Evolutionary conservation across 2,888 invertebrate species (phyloP), one percentile per base, ranked within the genome.

Genomic region (Octodonta nipae): DNA sequence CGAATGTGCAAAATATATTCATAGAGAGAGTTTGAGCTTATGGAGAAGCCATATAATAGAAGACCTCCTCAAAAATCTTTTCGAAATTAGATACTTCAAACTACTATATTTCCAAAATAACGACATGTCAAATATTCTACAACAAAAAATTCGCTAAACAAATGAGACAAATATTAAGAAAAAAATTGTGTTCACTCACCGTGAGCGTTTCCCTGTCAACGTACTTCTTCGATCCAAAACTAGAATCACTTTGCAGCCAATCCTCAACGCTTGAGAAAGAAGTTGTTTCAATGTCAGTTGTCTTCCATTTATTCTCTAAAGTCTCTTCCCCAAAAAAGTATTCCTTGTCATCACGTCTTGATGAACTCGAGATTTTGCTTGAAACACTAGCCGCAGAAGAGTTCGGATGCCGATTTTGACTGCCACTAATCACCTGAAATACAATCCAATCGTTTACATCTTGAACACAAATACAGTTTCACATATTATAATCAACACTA

Each of bases 341-440:
- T 39, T 59, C 58, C 39, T 51, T 54, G 12, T 50, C 50, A 10
- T 51, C 63, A 44, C 40, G 48, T 43, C 43, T 45, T 17, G 51
- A 51, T 29, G 58, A 55, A 50, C 61, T 61, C 43, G 56, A 59
- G 20, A 61, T n/a, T 28, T 50, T 43, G 43, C 58, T 59, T 11
- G 52, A 55, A 10, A 49, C 43, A 36, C 59, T 58, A 12, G 49
- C 50, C n/a, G 52, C 43, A 5, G 43, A 43, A 4, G 56, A 54
- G 11, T 55, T 46, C 37, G 58, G 67, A 40, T 61, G 62, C 50
- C 71, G 71, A 32, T 67, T 68, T 61, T 77, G 77, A 51, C 70
- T 74, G 41, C 68, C 68, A 51, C 72, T 73, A 45, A 78, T 73
- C 43, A 76, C 76, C 77, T 77, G 29, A 32, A 42, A 40, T 4